Evolutionary conservation across 2,797 vertebrate species (phyloP).

Genomic region (Lindbergichthys nudifrons): DNA sequence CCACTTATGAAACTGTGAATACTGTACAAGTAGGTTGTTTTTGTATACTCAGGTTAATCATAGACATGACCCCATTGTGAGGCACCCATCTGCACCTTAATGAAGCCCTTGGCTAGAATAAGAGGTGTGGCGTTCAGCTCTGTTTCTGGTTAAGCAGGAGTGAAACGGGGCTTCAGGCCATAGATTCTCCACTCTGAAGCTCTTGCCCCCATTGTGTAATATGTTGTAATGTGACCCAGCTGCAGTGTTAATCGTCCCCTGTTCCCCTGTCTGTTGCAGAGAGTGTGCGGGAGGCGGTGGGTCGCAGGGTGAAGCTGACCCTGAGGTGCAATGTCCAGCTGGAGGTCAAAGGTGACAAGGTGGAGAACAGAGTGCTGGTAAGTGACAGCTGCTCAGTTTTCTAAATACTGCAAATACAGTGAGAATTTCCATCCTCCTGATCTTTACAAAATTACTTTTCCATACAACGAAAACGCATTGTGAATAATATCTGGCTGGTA

Average conservation of each 20-base stretch:
- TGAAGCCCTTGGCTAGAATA: not conserved
- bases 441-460: too few species aligned
- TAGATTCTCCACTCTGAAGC: not conserved
- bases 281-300: slow-evolving; percentile 93
- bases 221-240: not conserved
- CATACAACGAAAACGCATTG: too few species aligned
- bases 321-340: slow-evolving; percentile 91
- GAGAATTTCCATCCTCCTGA: not conserved
- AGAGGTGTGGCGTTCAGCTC: not conserved
- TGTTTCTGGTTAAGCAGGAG: not conserved
- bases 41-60: not conserved
- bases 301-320: slow-evolving; percentile 89
- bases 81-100: not conserved
- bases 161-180: not conserved
- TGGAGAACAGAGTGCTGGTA: slow-evolving; percentile 94
- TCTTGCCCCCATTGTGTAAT: slow-evolving; percentile 5
- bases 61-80: not conserved
- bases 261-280: slow-evolving; percentile 77
- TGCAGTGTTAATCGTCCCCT: slow-evolving; percentile 1
- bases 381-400: slow-evolving; percentile 64
- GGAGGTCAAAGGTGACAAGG: slow-evolving; percentile 93
- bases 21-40: not conserved
- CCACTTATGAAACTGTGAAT: not conserved
- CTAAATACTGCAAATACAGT: not conserved
- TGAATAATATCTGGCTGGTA: too few species aligned